Conservation (phyloP, 2,113 vertebrate genomes). For the Martes martes region DNA sequence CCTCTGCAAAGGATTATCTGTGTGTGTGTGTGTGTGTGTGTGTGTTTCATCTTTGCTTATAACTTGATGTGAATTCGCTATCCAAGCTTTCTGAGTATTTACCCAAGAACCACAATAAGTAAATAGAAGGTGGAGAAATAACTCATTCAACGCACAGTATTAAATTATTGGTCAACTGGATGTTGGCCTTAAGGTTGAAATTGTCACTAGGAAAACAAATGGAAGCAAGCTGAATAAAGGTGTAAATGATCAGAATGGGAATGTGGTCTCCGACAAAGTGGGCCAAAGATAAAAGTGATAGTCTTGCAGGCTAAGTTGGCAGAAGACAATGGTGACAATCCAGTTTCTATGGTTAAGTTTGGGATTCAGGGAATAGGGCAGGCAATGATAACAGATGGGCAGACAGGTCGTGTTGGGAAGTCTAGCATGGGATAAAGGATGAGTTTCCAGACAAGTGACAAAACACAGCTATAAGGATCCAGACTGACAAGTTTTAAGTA, state of each 20-base stretch:
- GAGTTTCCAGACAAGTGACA: neutral
- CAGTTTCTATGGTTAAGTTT: neutral
- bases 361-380: neutral
- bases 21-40: neutral
- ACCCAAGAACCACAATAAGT: neutral
- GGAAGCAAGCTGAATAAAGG: neutral
- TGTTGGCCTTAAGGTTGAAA: neutral
- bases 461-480: neutral
- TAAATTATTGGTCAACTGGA: neutral
- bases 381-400: neutral
- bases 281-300: neutral
- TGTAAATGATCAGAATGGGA: neutral
- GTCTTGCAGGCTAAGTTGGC: neutral
- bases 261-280: neutral
- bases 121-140: neutral
- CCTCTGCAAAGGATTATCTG: neutral
- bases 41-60: constrained; percentile 29
- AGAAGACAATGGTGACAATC: neutral
- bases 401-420: neutral
- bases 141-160: neutral
- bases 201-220: neutral
- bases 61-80: neutral
- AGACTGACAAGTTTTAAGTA: neutral
- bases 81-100: neutral
- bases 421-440: neutral